A percentile compares a stretch with the other conserved stretches of the same genome.
phyloP scores from a whole-genome alignment of 2,113 vertebrate genomes.

The Corydoras maculifer region DNA sequence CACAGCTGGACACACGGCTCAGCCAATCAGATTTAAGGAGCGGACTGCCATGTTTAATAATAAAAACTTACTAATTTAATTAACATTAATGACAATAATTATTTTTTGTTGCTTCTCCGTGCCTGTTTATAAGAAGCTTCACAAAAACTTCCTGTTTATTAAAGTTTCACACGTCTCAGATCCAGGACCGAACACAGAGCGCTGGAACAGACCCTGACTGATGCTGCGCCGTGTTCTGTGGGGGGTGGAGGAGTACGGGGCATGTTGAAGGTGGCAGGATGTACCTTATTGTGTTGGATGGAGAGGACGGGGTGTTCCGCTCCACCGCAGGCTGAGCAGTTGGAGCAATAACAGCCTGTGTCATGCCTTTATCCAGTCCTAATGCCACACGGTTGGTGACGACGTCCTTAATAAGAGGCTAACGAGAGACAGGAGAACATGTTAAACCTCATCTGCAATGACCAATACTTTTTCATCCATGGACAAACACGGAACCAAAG shows the following conservation, averaged over 20 bases:
- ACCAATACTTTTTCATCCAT: not conserved
- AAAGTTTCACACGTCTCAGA: too few species aligned
- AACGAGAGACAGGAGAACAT: constrained; percentile 22
- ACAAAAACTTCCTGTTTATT: too few species aligned
- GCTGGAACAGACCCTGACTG: not conserved
- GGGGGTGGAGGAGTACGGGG: too few species aligned
- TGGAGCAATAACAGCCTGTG: constrained; percentile 24
- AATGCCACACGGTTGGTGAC: constrained; percentile 33
- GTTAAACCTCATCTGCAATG: constrained; percentile 17
- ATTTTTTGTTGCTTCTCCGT: too few species aligned
- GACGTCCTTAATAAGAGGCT: constrained; percentile 43
- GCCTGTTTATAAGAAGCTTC: too few species aligned
- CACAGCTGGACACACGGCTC: too few species aligned
- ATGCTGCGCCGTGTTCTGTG: not conserved
- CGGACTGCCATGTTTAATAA: too few species aligned
- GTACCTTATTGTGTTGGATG: constrained; percentile 20
- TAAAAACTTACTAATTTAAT: too few species aligned
- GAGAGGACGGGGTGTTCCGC: constrained; percentile 29
- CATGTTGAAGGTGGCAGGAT: too few species aligned
- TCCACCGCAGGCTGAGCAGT: constrained; percentile 33
- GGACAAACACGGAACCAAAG: not conserved
- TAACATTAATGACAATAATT: too few species aligned
- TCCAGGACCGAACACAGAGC: too few species aligned
- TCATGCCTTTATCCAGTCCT: constrained; percentile 36
- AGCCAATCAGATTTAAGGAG: too few species aligned